Evolutionary conservation across 2,888 invertebrate species (phyloP).

Genomic region (Agriotes lineatus): DNA sequence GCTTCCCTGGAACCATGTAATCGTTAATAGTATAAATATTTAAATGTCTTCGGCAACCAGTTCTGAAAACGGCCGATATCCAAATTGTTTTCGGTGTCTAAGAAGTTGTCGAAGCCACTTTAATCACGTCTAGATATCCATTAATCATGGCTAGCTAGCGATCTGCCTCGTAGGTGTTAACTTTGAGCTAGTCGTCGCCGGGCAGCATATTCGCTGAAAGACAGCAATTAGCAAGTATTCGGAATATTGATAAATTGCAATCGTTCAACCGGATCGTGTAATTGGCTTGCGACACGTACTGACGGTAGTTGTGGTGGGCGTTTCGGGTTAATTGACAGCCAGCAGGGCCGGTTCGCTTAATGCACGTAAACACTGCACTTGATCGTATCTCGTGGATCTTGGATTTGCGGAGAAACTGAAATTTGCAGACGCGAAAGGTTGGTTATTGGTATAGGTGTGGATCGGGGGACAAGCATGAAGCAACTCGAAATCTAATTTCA

Average conservation of each 20-base stretch:
- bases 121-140: no score
- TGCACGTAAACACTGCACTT: conserved; percentile 3
- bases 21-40: no score
- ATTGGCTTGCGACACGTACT: conserved; percentile 32
- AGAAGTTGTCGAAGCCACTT: no score
- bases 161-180: not conserved
- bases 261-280: conserved; percentile 28
- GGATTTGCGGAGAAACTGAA: no score
- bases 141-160: not conserved
- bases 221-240: conserved; percentile 17
- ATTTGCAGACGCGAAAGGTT: no score
- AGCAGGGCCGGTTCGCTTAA: conserved; percentile 28
- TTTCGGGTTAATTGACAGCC: conserved; percentile 34
- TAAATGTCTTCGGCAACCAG: no score
- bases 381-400: not conserved
- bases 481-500: no score
- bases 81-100: no score
- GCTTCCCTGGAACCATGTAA: no score
- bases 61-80: no score
- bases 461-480: no score
- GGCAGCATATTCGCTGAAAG: conserved; percentile 5
- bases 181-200: not conserved
- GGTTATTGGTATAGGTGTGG: no score
- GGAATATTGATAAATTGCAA: conserved; percentile 22
- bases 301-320: conserved; percentile 30